Percentiles rank a stretch among this genome's conserved stretches.
phyloP scores from a whole-genome alignment of 2,888 invertebrate species.

The Graphium colonna region DNA sequence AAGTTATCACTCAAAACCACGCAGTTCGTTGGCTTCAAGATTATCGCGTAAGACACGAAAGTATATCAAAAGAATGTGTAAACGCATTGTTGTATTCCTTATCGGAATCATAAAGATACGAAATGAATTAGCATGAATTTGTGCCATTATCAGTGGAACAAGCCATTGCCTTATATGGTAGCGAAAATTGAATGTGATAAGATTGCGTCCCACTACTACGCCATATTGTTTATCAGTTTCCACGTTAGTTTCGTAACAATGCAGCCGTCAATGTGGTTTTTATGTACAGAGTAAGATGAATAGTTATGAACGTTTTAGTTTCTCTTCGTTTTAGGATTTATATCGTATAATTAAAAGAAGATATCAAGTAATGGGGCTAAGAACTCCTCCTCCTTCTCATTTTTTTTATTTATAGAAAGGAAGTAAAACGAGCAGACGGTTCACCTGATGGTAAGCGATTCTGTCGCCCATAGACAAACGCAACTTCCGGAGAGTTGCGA shows the following conservation, averaged over 20 bases:
- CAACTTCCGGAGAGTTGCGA: too few relatives aligned
- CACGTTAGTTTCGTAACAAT: constrained; percentile 8
- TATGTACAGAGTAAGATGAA: too few relatives aligned
- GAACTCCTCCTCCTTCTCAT: too few relatives aligned
- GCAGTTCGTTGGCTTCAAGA: constrained; percentile 12
- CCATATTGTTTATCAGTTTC: constrained; percentile 3
- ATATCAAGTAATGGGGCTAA: too few relatives aligned
- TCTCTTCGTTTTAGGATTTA: too few relatives aligned
- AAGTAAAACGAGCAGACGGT: too few relatives aligned
- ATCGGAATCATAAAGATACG: background rate
- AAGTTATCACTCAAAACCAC: background rate
- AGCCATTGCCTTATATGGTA: constrained; percentile 39
- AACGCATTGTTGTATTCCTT: background rate
- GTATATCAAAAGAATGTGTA: constrained; percentile 8
- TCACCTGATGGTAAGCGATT: too few relatives aligned
- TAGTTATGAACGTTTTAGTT: too few relatives aligned
- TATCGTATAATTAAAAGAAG: too few relatives aligned
- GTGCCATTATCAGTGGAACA: constrained; percentile 27
- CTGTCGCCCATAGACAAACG: too few relatives aligned
- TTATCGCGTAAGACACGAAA: constrained; percentile 23
- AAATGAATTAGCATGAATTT: constrained; percentile 9
- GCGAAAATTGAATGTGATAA: constrained; percentile 32
- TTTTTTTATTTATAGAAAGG: too few relatives aligned
- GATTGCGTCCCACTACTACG: constrained; percentile 20
- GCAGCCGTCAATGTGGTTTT: too few relatives aligned